These are phyloP conservation scores for Pollenia griseotomentosa DNA, from an alignment of 2,888 invertebrate genomes.

Conservation along the genomic window DNA sequence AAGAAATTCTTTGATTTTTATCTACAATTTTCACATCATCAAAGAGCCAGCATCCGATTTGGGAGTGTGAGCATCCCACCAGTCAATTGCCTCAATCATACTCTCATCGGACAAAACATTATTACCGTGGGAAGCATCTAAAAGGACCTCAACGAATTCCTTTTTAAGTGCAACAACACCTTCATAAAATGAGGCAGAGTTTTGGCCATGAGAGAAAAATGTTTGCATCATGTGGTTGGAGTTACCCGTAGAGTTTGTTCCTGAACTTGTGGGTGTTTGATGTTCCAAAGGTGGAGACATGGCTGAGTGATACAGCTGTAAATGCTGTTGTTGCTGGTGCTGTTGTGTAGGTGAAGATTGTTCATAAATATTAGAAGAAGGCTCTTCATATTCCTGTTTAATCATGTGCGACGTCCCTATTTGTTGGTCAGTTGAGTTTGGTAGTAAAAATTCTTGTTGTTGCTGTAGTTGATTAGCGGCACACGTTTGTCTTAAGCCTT, in stretches of 20 bases:
- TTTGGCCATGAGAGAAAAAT: constrained; percentile 79
- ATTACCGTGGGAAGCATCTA: constrained; percentile 79
- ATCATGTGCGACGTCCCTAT: constrained; percentile 75
- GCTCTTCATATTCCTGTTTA: constrained; percentile 77
- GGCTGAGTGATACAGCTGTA: constrained; percentile 40
- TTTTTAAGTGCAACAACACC: constrained; percentile 80
- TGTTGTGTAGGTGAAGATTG: constrained; percentile 72
- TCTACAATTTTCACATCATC: constrained; percentile 70
- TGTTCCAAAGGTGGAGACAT: constrained; percentile 74
- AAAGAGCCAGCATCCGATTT: constrained; percentile 80
- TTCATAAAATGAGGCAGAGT: constrained; percentile 75
- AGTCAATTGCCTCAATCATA: constrained; percentile 85
- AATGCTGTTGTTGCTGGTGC: constrained; percentile 73
- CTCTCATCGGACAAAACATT: constrained; percentile 84
- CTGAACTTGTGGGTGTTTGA: constrained; percentile 64
- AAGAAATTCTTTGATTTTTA: background rate
- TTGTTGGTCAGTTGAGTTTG: constrained; percentile 75
- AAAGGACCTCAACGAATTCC: constrained; percentile 81
- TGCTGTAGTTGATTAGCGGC: constrained; percentile 75
- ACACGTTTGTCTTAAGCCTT: constrained; percentile 81
- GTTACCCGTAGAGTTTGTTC: background rate
- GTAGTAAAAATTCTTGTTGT: constrained; percentile 70
- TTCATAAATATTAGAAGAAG: constrained; percentile 64
- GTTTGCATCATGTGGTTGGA: constrained; percentile 73
- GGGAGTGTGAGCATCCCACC: constrained; percentile 85